Evolutionary conservation across 1,140 invertebrate species (phyloP), one percentile per base, ranked within the genome.

Genomic region (Monomorium pharaonis): DNA sequence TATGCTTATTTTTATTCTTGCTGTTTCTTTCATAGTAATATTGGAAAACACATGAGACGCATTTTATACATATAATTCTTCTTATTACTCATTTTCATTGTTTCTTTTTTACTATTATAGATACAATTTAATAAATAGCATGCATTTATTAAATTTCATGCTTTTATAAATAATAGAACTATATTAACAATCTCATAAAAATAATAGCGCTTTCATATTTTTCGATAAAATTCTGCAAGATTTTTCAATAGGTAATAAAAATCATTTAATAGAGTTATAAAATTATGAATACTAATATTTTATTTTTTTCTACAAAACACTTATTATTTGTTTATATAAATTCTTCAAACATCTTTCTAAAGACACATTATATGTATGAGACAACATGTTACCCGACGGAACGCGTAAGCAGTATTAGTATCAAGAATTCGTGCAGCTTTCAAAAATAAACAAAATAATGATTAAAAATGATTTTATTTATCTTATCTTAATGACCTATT

Each of bases 381-480:
- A 49, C n/a, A 0, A 30, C 27, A 47, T 14, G 14, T 56, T 9
- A 21, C 0, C 77, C 77, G 77, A 69, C 77, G 77, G 77, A 69
- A 56, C 63, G 42, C 21, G 21, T 21, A 37, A 5, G 14, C 5
- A 9, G n/a, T 18, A 27, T 33, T 37, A 54, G 37, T 42, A 10
- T 12, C 3, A 47, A 65, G 14, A 9, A 49, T 47, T 49, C 44
- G 10, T 49, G 18, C 30, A 54, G 16, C n/a, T n/a, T 14, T 51
- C 1, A 2, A 54, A n/a, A 27, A 69, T 0, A 14, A 33, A 56
- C 3, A 9, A n/a, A 58, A 37, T 69, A 80, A 54, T 51, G 54
- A 69, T 80, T 54, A 30, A 18, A 1, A 78, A 51, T 54, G 24
- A 2, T 49, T 58, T 58, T 0, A 24, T 67, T 51, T 51, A 58